Evolutionary conservation across 2,888 invertebrate species (phyloP), one percentile per base, ranked within the genome.

Genomic region (Calephelis perditalis): DNA sequence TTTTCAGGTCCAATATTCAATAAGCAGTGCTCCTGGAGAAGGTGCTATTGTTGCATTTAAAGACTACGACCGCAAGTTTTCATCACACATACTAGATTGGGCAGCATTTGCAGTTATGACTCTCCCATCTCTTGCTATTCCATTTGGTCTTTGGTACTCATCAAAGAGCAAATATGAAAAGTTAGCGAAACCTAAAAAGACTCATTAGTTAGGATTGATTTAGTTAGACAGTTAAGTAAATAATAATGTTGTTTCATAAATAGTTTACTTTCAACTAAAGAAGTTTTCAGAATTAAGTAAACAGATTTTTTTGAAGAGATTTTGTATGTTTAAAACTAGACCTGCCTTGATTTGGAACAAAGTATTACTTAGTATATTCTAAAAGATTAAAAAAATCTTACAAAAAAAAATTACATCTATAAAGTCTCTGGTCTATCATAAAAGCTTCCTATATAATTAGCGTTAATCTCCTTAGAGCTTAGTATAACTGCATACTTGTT

Each of bases 31-130:
- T 70, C 99, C 99, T 7, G 99, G 99, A 62, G 97, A 99, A 88
- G 98, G 98, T 67, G 96, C 96, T 61, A 97, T 99, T 75, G 96
- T 98, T 59, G 96, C 97, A 11, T 96, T 95, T 91, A 95, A 91
- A 73, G 98, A 99, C 84, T 99, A 96, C 77, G 97, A 98, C 86
- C 96, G 98, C 85, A 96, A 97, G 78, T 99, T 98, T 91, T 99
- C 99, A 3, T 97, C 98, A 0, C 99, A 99, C 88, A 95, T 97
- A 79, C 96, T 98, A 65, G 99, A 99, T 87, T 99, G 99, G 99
- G 92, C 95, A 60, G 97, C 98, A 37, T 99, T 99, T 78, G 97
- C 97, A 45, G 94, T 99, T 61, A 98, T 99, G 98, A 97, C 98
- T 37, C 91, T 98, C 49, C 98, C 99, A 6, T 98, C 98, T 3